Evolutionary conservation across 2,888 invertebrate species (phyloP).

Genomic region (Morinoia aosen): DNA sequence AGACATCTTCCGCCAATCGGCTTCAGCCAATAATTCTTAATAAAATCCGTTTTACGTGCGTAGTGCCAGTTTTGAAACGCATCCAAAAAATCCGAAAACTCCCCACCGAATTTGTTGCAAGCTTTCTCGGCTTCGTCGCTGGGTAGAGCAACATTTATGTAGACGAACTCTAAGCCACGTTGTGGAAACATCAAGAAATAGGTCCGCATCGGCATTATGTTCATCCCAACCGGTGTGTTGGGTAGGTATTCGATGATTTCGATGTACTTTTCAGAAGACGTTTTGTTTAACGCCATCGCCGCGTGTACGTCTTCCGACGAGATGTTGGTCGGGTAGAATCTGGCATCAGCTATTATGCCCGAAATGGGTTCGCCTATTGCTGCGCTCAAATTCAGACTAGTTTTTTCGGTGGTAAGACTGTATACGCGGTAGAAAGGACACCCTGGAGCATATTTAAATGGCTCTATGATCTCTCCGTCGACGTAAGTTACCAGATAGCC

Average conservation of each 20-base stretch:
- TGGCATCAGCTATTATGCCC: conserved; percentile 55
- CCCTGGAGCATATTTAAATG: neutral
- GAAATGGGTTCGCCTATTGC: conserved; percentile 31
- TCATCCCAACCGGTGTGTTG: neutral
- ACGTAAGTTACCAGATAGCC: neutral
- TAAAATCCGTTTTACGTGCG: neutral
- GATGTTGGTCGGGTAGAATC: conserved; percentile 34
- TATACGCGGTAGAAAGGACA: no score
- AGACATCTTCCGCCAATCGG: neutral
- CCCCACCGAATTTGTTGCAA: neutral
- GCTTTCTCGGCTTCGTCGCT: neutral
- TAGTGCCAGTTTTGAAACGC: fast-evolving
- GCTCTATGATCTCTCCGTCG: conserved; percentile 15
- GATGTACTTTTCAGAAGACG: neutral
- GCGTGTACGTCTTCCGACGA: neutral
- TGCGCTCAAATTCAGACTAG: conserved; percentile 21
- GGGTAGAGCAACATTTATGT: neutral
- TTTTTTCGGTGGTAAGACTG: neutral
- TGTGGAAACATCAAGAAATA: no score
- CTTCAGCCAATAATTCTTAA: neutral
- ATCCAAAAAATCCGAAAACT: neutral
- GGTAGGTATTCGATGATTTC: neutral
- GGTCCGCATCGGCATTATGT: neutral
- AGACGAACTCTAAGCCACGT: neutral
- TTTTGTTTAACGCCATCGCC: neutral